A percentile compares a stretch with the other conserved stretches of the same genome.
phyloP scores from a whole-genome alignment of 1,140 invertebrate genomes.

The Gonatopus flavifemur region DNA sequence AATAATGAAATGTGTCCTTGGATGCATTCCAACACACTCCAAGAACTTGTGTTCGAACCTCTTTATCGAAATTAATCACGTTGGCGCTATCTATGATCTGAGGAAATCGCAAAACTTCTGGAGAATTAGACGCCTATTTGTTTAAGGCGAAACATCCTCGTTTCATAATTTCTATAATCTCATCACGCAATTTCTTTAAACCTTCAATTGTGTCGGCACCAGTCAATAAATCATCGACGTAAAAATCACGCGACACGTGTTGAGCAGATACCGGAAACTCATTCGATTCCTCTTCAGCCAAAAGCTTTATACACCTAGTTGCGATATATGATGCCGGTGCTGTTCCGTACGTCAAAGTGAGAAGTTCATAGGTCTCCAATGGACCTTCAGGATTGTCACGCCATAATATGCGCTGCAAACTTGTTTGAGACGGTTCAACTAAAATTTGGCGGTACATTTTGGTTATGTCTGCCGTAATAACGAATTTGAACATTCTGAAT shows the following conservation, averaged over 20 bases:
- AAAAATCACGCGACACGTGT: conserved; percentile 14
- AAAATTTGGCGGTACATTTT: neutral
- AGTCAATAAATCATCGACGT: conserved; percentile 38
- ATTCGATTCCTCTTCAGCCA: neutral
- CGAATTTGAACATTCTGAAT: neutral
- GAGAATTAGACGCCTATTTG: conserved; percentile 40
- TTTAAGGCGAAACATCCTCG: conserved; percentile 34
- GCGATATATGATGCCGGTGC: neutral
- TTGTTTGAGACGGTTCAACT: neutral
- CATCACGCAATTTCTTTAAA: conserved; percentile 1
- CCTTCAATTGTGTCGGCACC: conserved; percentile 9
- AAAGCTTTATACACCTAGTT: conserved; percentile 16
- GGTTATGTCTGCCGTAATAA: neutral
- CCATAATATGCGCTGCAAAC: neutral
- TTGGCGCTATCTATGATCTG: no score
- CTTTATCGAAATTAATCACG: no score
- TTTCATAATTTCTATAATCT: conserved; percentile 30
- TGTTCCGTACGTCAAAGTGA: neutral
- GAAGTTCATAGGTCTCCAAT: neutral
- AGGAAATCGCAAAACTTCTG: no score
- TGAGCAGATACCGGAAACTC: neutral
- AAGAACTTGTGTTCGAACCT: no score
- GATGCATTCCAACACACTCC: no score
- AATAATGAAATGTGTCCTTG: no score
- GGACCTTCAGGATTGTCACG: neutral